Percentiles rank a stretch among this genome's conserved stretches.
Conservation (phyloP, 2,113 vertebrate species). For the Crocuta crocuta region DNA sequence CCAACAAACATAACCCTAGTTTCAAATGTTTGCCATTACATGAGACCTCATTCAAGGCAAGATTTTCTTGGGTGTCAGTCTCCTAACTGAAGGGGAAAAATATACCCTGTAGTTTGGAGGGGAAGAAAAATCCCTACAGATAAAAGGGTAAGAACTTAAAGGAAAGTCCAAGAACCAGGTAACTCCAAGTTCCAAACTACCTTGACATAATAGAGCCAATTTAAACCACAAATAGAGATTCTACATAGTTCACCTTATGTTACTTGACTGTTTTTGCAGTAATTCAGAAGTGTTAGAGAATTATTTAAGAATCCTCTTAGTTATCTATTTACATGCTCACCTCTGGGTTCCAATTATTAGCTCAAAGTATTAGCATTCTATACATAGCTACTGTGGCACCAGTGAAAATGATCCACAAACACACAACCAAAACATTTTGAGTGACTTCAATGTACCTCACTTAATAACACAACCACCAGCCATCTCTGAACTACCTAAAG, state of each 20-base stretch:
- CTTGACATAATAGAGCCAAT: neutral
- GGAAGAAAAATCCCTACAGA: neutral
- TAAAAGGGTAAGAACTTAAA: constrained; percentile 38
- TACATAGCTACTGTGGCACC: neutral
- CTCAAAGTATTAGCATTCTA: neutral
- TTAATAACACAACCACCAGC: neutral
- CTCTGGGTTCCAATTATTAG: neutral
- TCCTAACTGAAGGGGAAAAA: neutral
- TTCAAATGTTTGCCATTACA: neutral
- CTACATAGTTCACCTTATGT: neutral
- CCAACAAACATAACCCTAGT: neutral
- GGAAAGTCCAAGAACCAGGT: neutral
- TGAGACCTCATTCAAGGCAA: neutral
- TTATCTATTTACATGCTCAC: neutral
- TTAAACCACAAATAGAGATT: constrained; percentile 11
- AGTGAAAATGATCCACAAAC: neutral
- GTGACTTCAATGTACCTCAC: neutral
- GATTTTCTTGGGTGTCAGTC: neutral
- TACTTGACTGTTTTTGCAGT: neutral
- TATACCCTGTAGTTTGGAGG: neutral
- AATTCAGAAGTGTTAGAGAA: neutral
- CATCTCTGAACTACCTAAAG: neutral
- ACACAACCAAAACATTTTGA: neutral
- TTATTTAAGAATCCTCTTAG: constrained; percentile 34
- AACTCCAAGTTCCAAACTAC: constrained; percentile 11